A percentile compares a stretch with the other conserved stretches of the same genome.
These are phyloP conservation scores for Phaethornis superciliosus DNA, from an alignment of 2,113 vertebrate species.

Conservation along the genomic window DNA sequence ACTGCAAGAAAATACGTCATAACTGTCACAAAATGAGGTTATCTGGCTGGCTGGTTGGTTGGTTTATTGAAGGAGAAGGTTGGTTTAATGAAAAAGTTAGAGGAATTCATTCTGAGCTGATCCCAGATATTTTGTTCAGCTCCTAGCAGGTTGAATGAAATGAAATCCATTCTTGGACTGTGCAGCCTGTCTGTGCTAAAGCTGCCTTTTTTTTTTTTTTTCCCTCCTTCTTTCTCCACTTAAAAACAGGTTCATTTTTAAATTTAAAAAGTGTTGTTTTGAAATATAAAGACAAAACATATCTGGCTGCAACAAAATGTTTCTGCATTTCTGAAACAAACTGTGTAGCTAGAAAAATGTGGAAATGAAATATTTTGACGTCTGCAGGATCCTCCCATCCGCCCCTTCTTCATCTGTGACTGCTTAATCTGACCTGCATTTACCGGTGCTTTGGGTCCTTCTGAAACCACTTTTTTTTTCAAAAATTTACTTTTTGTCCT, in stretches of 20 bases:
- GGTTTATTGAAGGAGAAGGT: conserved; percentile 28
- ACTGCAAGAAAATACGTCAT: not conserved
- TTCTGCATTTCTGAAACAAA: conserved; percentile 45
- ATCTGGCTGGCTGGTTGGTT: not conserved
- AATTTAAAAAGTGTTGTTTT: conserved; percentile 44
- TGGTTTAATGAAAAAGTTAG: conserved; percentile 24
- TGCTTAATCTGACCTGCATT: not conserved
- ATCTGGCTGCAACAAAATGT: conserved; percentile 50
- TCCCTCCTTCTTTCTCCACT: not conserved
- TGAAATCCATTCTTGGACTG: not conserved
- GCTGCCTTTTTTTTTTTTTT: not conserved
- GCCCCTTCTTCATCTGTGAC: conserved; percentile 39
- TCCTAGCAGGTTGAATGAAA: not conserved
- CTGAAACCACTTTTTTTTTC: not conserved
- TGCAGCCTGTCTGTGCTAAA: not conserved
- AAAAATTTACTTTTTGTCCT: not conserved
- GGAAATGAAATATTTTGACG: conserved; percentile 58
- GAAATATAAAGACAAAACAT: conserved; percentile 58
- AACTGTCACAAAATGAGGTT: conserved; percentile 16
- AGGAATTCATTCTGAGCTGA: conserved; percentile 26
- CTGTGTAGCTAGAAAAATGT: conserved; percentile 10
- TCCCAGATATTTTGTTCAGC: not conserved
- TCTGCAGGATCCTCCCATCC: conserved; percentile 32
- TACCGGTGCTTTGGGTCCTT: not conserved
- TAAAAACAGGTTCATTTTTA: conserved; percentile 42